These are phyloP conservation scores for Halcyon malimbica DNA, from an alignment of 2,113 vertebrate genomes.

Conservation along the genomic window DNA sequence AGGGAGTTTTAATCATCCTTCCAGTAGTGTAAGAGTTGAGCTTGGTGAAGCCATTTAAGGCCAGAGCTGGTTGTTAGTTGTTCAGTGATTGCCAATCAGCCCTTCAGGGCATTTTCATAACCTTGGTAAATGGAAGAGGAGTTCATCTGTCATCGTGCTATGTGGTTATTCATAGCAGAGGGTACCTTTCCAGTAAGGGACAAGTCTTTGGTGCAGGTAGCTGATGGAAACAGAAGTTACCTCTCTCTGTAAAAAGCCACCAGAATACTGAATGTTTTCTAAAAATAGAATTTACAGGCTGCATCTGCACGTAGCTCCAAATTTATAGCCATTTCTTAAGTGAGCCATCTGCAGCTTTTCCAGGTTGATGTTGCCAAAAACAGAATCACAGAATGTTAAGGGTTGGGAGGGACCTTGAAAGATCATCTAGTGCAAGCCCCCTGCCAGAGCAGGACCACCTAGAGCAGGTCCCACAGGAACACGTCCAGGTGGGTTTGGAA, in stretches of 20 bases:
- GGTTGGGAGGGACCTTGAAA: too few species aligned
- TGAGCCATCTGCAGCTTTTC: neutral
- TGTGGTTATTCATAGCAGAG: accelerated
- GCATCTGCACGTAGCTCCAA: neutral
- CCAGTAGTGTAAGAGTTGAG: neutral
- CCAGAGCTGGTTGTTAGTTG: neutral
- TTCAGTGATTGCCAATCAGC: neutral
- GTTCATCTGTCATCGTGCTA: neutral
- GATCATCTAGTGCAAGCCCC: too few species aligned
- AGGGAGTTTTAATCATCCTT: neutral
- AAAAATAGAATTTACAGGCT: neutral
- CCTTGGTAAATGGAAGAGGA: neutral
- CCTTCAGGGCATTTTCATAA: neutral
- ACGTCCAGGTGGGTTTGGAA: too few species aligned
- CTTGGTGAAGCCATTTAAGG: neutral
- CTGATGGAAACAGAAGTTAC: neutral
- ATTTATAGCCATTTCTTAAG: accelerated
- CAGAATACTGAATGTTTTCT: neutral
- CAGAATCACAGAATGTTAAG: too few species aligned
- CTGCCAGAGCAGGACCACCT: too few species aligned
- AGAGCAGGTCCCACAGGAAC: too few species aligned
- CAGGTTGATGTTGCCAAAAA: neutral
- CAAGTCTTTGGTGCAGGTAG: neutral
- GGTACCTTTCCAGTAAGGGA: neutral
- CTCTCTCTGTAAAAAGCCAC: neutral